Base-by-base conservation (phyloP, 2,113 vertebrate species). In the Trichechus manatus region DNA sequence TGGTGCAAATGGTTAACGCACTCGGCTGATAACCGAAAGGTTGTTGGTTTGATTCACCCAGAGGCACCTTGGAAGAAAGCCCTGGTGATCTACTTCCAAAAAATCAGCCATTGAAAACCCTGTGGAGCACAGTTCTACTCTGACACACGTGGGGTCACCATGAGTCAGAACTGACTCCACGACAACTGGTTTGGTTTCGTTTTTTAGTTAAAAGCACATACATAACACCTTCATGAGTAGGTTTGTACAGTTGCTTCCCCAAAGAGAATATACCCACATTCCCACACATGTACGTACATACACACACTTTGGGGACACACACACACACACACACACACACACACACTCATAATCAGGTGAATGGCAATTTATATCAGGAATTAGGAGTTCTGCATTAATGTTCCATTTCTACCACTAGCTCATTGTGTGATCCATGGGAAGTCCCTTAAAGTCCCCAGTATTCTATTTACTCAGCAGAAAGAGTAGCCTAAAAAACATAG, bases 371-470 rank as follows among this genome's bases (percentile, higher is more conserved):
- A 91, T 77, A 42, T 14, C 36, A 86, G 70, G 33, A 89, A 92
- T 29, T 33, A 53, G 50, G 36, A 80, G 6, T 63, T 72, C 70
- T 87, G 61, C 8, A 0, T 68, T 93, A 39, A 83, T 72, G 15
- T 80, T 93, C 70, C 70, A 68, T 19, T 59, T 89, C 91, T 87
- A 70, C 63, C 70, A 92, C 39, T 63, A 78, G 78, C 63, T 77
- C 47, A 61, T 15, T 90, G 5, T 72, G 77, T 27, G 44, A 80
- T 39, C 72, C 70, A 80, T 22, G 42, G 29, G 44, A 59, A 94
- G 33, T 80, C 36, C 39, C 68, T 83, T 53, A 72, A 72, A 87
- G 44, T 33, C 42, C 36, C 61, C 2, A 3, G 22, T 74, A 44
- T 25, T 84, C 33, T 47, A 68, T 85, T 70, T 84, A 61, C 29